Evolutionary conservation across 2,888 invertebrate species (phyloP).

Genomic region (Scaptomyza flava): DNA sequence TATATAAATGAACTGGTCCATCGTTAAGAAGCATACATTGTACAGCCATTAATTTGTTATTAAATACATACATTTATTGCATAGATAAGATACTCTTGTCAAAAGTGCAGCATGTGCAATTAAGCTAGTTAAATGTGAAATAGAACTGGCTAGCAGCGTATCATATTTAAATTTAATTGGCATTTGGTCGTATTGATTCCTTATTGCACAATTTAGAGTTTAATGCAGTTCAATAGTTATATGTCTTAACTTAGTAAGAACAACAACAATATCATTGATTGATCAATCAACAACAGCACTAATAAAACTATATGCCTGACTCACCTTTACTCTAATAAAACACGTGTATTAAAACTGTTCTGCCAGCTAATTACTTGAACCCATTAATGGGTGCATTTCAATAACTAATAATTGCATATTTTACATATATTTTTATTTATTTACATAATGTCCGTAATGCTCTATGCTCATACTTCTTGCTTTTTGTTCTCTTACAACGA

Average conservation of each 20-base stretch:
- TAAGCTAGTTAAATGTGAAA: constrained; percentile 65
- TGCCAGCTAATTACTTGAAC: constrained; percentile 1
- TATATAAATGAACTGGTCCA: constrained; percentile 48
- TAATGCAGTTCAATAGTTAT: constrained; percentile 32
- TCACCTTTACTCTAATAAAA: background rate
- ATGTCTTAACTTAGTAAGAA: constrained; percentile 12
- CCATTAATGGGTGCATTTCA: background rate
- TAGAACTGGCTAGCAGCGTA: constrained; percentile 42
- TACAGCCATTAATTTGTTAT: constrained; percentile 22
- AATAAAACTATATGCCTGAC: constrained; percentile 5
- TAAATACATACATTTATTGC: background rate
- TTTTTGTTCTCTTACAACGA: background rate
- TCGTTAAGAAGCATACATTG: constrained; percentile 38
- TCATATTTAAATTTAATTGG: constrained; percentile 67
- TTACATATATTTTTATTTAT: background rate
- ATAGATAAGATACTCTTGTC: constrained; percentile 4
- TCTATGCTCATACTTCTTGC: constrained; percentile 9
- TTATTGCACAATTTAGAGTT: constrained; percentile 43
- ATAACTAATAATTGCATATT: background rate
- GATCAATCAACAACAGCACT: constrained; percentile 9
- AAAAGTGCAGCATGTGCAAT: constrained; percentile 47
- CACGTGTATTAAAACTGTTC: background rate
- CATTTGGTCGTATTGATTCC: constrained; percentile 47
- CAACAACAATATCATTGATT: constrained; percentile 37
- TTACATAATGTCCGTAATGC: background rate